Evolutionary conservation across 2,113 vertebrate genomes (phyloP), one percentile per base, ranked within the genome.

Genomic region (Dasyprocta punctata): DNA sequence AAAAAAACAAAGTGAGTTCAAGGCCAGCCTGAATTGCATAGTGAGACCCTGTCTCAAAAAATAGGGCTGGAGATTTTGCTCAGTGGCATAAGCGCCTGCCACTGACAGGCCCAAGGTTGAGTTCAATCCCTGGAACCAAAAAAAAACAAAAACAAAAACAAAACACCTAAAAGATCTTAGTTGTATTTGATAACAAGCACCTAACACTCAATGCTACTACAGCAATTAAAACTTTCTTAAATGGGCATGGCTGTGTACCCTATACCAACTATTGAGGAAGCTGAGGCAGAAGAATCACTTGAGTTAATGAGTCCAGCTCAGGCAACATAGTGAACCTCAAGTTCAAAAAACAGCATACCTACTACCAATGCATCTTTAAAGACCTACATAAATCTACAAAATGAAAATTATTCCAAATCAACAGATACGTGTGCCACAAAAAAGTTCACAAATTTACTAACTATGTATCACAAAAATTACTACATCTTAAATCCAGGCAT

Each of bases 371-470:
- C 7, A 82, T 30, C 28, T 61, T 67, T 30, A 82, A 90, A 95
- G 28, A 71, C 28, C 86, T 71, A 92, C 0, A 9, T 33, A 56
- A 87, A 82, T 63, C 41, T 81, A 95, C 19, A 80, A 60, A 87
- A 47, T 7, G 22, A 69, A 90, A 92, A 85, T 89, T 69, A 96
- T 60, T 96, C 67, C 30, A 84, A 80, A 81, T 85, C 26, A 89
- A 89, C 33, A 14, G 8, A 96, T 47, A 92, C 2, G 38, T 36
- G 33, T 33, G 65, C 47, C 52, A 90, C 38, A 95, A 93, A 47
- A 52, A 82, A 86, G 12, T 91, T 30, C 65, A 30, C 54, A 83
- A 87, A 77, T 44, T 80, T 73, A 85, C 61, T 84, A 83, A 75
- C 26, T 58, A 95, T 24, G 14, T 36, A 36, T 84, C 85, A 84